phyloP scores from a whole-genome alignment of 2,888 invertebrate species.

The Pomacea canaliculata region DNA sequence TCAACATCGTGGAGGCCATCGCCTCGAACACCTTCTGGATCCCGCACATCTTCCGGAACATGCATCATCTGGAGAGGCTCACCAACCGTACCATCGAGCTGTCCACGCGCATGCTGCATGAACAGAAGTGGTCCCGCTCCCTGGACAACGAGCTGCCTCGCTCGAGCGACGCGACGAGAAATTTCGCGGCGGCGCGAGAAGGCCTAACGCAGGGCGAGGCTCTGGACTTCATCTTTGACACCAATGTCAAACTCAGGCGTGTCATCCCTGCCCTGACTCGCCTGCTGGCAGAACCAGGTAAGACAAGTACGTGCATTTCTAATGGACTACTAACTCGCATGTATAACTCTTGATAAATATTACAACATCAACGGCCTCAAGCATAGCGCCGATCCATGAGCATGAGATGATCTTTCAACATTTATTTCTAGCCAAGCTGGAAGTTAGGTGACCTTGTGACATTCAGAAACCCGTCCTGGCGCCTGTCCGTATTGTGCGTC shows the following conservation, averaged over 20 bases:
- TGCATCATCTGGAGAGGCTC: constrained; percentile 50
- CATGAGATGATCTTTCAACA: too few species aligned
- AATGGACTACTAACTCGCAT: too few species aligned
- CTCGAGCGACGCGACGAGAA: neutral
- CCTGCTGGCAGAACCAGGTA: constrained; percentile 57
- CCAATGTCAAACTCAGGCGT: constrained; percentile 45
- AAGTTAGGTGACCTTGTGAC: too few species aligned
- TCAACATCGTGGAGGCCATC: constrained; percentile 49
- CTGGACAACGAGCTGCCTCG: constrained; percentile 5
- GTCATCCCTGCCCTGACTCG: constrained; percentile 54
- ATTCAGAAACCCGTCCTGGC: too few species aligned
- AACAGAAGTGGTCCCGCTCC: neutral
- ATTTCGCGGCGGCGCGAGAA: neutral
- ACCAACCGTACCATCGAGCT: constrained; percentile 45
- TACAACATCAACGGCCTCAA: too few species aligned
- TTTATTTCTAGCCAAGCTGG: too few species aligned
- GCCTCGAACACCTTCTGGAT: constrained; percentile 60
- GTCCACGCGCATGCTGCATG: constrained; percentile 6
- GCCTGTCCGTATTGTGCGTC: too few species aligned
- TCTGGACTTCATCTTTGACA: constrained; percentile 42
- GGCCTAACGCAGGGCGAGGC: constrained; percentile 6
- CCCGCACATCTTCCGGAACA: constrained; percentile 52
- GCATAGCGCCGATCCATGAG: too few species aligned
- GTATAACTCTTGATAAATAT: too few species aligned
- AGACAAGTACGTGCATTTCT: constrained; percentile 2